Conservation (phyloP, 2,888 invertebrate genomes). For the Lamellibrachia satsuma region DNA sequence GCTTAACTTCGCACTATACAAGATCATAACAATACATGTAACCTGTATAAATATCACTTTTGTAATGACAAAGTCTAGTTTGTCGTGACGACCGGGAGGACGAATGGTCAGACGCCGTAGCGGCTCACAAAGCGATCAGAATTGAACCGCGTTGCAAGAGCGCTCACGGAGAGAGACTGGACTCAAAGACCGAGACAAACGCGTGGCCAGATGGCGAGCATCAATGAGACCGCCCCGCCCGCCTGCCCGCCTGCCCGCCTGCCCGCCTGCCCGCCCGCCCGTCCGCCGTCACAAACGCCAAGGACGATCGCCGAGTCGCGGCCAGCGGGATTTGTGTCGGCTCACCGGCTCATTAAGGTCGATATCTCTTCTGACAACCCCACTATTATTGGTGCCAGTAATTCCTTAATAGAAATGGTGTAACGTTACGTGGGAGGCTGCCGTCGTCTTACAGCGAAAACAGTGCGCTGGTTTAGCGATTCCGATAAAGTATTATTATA, state of each 20-base stretch:
- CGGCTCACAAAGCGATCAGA: not conserved
- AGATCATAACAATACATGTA: not conserved
- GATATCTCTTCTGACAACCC: slow-evolving; percentile 3
- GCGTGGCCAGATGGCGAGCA: not conserved
- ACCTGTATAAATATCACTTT: not conserved
- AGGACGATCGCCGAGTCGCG: not conserved
- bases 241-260: slow-evolving; percentile 19
- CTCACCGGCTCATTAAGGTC: not conserved
- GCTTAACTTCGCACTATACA: too few relatives aligned
- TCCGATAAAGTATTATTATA: not conserved
- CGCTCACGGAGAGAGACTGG: not conserved
- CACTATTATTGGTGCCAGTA: not conserved
- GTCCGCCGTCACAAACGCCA: not conserved
- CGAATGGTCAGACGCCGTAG: not conserved
- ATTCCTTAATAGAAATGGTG: slow-evolving; percentile 17
- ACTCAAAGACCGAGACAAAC: not conserved
- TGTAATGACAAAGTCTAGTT: not conserved
- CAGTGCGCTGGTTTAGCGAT: not conserved
- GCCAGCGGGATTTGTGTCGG: not conserved
- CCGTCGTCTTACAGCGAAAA: not conserved
- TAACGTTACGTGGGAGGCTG: not conserved
- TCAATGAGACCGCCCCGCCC: not conserved
- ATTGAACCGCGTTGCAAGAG: not conserved
- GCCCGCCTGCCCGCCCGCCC: not conserved
- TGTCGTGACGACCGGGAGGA: not conserved